Evolutionary conservation across 2,888 invertebrate species (phyloP), one percentile per base, ranked within the genome.

Genomic region (Euzophera pinguis): DNA sequence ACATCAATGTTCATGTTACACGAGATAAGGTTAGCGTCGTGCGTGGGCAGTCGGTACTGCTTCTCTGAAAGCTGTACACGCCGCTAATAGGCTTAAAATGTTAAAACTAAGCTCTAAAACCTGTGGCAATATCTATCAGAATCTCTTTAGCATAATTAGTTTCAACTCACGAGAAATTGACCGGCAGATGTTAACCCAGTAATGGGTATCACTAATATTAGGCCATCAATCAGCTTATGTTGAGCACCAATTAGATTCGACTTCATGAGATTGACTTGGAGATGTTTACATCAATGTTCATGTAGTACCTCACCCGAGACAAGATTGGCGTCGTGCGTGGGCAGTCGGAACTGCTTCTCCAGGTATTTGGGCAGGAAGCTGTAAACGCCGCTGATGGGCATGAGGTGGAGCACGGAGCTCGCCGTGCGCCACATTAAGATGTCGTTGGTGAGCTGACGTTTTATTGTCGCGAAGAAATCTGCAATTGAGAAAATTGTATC

Each of bases 321-420:
- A 92, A 97, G 94, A 83, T 96, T 97, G 59, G 97, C 97, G 71
- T 95, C 94, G 71, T 96, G 95, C 50, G 97, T 96, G 8, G 97
- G 94, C 77, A 97, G 86, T 53, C 96, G 93, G 90, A 97, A 98
- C 91, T 98, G 97, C 60, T 96, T 95, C 91, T 98, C 97, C 66
- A 98, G 91, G 84, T 97, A 98, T 83, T 98, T 98, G 57, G 98
- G 97, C 73, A 98, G 91, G 85, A 98, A 98, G 59, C 97, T 97
- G 88, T 97, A 97, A 27, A 98, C 92, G 1, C 97, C 98, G 62
- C 97, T 97, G 71, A 98, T 97, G 52, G 97, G 97, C 77, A 98
- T 91, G 73, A 97, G 92, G 78, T 98, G 97, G 41, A 97, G 92
- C 10, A 98, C 97, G 55, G 96, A 96, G 67, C 96, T 96, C 32